Evolutionary conservation across 1,140 invertebrate genomes (phyloP).

Genomic region (Mycetomoellerius zeteki): DNA sequence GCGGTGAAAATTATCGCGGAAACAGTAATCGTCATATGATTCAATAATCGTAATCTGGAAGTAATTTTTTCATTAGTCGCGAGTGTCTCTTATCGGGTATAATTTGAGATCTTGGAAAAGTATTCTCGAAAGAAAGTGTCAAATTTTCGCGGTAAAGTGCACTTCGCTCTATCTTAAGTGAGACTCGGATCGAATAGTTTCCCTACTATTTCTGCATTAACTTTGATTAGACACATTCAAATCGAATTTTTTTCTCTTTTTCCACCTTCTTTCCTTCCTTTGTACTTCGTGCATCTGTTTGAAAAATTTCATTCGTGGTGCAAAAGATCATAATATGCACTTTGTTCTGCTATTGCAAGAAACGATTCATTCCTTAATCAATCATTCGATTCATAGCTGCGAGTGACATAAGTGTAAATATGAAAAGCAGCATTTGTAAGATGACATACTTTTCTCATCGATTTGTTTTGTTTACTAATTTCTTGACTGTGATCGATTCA

Average conservation of each 20-base stretch:
- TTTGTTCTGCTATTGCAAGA: background rate
- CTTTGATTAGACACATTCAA: constrained; percentile 56
- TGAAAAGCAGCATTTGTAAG: constrained; percentile 56
- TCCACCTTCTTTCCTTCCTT: background rate
- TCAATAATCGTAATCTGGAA: constrained; percentile 43
- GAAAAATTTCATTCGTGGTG: background rate
- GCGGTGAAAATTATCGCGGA: constrained; percentile 27
- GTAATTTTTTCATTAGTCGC: constrained; percentile 58
- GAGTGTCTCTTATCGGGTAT: constrained; percentile 58
- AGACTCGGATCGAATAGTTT: constrained; percentile 25
- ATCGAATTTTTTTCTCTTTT: constrained; percentile 21
- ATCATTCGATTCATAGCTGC: constrained; percentile 34
- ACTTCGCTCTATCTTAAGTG: constrained; percentile 51
- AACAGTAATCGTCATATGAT: constrained; percentile 8
- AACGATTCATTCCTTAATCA: background rate
- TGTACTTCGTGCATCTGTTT: background rate
- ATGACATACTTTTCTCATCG: constrained; percentile 21
- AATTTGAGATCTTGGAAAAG: constrained; percentile 36
- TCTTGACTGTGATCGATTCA: constrained; percentile 14
- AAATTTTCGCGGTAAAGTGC: constrained; percentile 49
- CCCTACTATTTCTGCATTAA: constrained; percentile 41
- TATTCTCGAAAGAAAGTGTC: constrained; percentile 43
- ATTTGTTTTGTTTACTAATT: constrained; percentile 55
- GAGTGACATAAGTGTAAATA: constrained; percentile 63
- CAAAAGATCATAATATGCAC: background rate